Base-by-base conservation (phyloP, 1,140 invertebrate genomes). In the Zaprionus lachaisei region DNA sequence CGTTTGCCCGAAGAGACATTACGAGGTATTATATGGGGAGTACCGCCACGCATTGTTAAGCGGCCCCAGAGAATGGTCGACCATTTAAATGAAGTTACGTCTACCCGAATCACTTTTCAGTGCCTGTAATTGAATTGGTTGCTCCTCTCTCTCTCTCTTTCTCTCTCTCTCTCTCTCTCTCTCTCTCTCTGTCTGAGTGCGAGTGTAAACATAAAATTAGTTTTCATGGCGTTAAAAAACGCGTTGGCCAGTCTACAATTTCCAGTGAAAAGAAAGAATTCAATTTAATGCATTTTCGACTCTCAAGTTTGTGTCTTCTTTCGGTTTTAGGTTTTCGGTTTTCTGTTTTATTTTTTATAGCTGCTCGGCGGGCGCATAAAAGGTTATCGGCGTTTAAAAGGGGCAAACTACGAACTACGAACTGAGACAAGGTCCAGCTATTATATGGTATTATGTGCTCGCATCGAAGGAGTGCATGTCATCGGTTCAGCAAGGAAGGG, bases 171-270 rank as follows among this genome's bases (percentile, higher is more conserved):
- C 47, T 44, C 7, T 56, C 17, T 49, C 1, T 41, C 20, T 67
- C 38, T 34, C 56, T 44, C 41, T 34, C 49, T 55, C 5, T 24
- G 64, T 54, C 41, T 47, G 31, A 61, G 66, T 61, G 81, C 64
- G 74, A 76, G 80, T 79, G 81, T 76, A 77, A 84, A 83, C 80
- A 89, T 89, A 84, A 89, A 89, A 90, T 89, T 90, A 90, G 84
- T 84, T 89, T 89, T 89, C 84, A 89, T 89, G 84, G 84, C 84
- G 85, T 90, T 90, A 89, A 90, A 80, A 81, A 90, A 83, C 73
- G 79, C 85, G 72, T 90, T 85, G 70, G 55, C 62, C 70, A 74
- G 71, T 47, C 54, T 68, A 78, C 64, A 78, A 74, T 82, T 77
- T 67, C 73, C 73, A 66, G 55, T 62, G 75, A 75, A 75, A 71